These are phyloP conservation scores for Onthophagus taurus DNA, from an alignment of 1,140 invertebrate species.

Conservation along the genomic window DNA sequence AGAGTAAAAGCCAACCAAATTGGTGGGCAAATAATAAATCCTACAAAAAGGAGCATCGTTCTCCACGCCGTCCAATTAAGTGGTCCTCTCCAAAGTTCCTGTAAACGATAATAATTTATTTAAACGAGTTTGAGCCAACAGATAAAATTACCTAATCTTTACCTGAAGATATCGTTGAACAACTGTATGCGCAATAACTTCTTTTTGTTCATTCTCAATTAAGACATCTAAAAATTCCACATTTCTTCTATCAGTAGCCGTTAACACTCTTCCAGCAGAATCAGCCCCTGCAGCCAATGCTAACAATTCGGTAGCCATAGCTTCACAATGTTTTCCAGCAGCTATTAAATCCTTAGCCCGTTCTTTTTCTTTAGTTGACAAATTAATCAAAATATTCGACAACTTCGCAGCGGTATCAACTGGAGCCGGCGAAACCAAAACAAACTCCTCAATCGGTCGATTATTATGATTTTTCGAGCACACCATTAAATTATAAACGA, in stretches of 20 bases:
- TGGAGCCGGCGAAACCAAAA: conserved; percentile 91
- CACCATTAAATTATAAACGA: conserved; percentile 97
- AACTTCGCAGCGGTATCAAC: conserved; percentile 97
- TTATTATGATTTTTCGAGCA: conserved; percentile 95
- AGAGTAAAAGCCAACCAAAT: conserved; percentile 95
- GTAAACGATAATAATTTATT: conserved; percentile 27
- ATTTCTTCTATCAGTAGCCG: conserved; percentile 83
- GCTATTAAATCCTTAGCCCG: conserved; percentile 90
- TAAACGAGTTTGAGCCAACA: neutral
- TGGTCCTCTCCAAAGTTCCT: conserved; percentile 94
- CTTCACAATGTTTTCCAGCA: conserved; percentile 91
- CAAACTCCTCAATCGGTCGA: conserved; percentile 93
- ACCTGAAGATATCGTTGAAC: conserved; percentile 82
- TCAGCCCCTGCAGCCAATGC: conserved; percentile 88
- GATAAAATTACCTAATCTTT: conserved; percentile 45
- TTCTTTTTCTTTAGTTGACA: conserved; percentile 94
- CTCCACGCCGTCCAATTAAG: conserved; percentile 94
- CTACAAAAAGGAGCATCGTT: conserved; percentile 82
- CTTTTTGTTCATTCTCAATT: conserved; percentile 98
- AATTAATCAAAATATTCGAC: conserved; percentile 81
- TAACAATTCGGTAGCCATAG: conserved; percentile 92
- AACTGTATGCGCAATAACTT: conserved; percentile 85
- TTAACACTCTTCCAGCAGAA: conserved; percentile 83
- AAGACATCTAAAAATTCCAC: conserved; percentile 94
- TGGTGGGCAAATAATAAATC: conserved; percentile 87